These are phyloP conservation scores for Myzus persicae DNA, from an alignment of 1,140 invertebrate species.

Conservation along the genomic window DNA sequence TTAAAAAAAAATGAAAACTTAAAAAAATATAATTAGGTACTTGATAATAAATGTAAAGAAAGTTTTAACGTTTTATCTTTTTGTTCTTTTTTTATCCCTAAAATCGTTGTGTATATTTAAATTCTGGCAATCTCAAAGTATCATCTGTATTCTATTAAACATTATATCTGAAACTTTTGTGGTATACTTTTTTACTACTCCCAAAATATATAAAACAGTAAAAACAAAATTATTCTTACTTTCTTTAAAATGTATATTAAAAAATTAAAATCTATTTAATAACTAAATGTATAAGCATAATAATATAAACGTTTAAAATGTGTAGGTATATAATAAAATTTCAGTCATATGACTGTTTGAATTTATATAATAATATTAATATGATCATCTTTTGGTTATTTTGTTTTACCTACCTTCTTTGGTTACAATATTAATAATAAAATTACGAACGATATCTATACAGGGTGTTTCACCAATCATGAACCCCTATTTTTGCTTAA, in stretches of 20 bases:
- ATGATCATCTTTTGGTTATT: no score
- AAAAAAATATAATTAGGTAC: not conserved
- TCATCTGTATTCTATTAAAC: not conserved
- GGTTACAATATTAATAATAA: no score
- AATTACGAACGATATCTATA: no score
- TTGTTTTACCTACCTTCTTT: no score
- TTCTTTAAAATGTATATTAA: not conserved
- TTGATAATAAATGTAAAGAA: not conserved
- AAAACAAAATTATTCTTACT: not conserved
- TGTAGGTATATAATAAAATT: not conserved
- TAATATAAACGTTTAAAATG: not conserved
- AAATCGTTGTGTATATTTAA: not conserved
- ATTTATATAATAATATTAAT: no score
- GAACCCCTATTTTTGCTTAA: no score
- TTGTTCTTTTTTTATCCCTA: not conserved
- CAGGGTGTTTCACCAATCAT: no score
- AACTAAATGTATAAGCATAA: not conserved
- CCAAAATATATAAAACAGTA: not conserved
- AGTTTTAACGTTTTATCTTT: not conserved
- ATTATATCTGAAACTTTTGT: not conserved
- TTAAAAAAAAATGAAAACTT: not conserved
- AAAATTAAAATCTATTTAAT: no score
- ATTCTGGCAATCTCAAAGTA: not conserved
- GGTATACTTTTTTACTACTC: not conserved
- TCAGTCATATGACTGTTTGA: not conserved